A percentile compares a stretch with the other conserved stretches of the same genome.
These are phyloP conservation scores for Sternotherus odoratus DNA, from an alignment of 2,797 vertebrate species.

Conservation along the genomic window DNA sequence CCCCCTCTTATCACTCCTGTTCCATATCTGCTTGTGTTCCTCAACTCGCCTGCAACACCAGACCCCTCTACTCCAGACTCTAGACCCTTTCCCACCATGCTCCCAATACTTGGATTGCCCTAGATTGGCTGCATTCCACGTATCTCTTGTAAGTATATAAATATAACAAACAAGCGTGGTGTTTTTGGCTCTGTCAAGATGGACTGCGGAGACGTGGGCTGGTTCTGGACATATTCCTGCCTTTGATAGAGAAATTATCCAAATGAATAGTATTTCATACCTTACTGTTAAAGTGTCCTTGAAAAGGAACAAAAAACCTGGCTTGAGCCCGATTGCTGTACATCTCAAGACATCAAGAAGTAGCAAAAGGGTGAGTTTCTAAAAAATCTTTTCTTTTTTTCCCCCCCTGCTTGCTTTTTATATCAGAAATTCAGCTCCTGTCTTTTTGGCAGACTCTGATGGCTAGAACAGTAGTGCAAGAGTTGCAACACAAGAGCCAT, in stretches of 20 bases:
- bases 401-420: neutral
- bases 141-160: neutral
- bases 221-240: neutral
- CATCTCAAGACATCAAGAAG: neutral
- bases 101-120: neutral
- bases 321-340: neutral
- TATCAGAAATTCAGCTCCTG: neutral
- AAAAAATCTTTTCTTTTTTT: neutral
- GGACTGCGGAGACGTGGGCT: neutral
- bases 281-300: neutral
- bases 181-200: neutral
- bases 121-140: neutral
- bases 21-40: neutral
- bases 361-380: neutral
- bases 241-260: neutral
- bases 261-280: neutral
- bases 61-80: neutral
- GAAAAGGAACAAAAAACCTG: neutral
- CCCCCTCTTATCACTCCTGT: neutral
- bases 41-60: neutral
- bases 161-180: neutral
- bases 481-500: neutral
- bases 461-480: neutral
- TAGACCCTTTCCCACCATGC: neutral
- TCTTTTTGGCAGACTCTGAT: neutral